Evolutionary conservation across 2,797 vertebrate genomes (phyloP).

Genomic region (Spea hammondii): DNA sequence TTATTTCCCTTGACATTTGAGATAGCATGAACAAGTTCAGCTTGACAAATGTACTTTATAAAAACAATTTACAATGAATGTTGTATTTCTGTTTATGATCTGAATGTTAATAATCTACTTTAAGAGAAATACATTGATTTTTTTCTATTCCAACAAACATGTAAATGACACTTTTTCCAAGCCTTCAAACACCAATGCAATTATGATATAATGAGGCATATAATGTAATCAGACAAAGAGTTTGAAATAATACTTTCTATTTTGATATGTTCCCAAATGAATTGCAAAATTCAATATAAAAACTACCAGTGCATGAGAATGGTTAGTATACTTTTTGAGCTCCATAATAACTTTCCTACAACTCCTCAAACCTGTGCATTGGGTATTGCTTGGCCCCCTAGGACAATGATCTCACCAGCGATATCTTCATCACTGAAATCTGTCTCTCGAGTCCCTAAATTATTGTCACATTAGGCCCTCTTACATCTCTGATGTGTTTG

Average conservation of each 20-base stretch:
- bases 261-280: constrained; percentile 34
- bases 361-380: not conserved
- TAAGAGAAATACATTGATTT: constrained; percentile 44
- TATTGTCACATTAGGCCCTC: no score
- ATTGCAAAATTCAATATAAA: constrained; percentile 32
- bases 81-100: constrained; percentile 44
- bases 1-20: constrained; percentile 49
- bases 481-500: no score
- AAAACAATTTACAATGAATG: constrained; percentile 40
- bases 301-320: constrained; percentile 30
- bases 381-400: not conserved
- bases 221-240: constrained; percentile 39
- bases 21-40: constrained; percentile 41
- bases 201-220: constrained; percentile 48
- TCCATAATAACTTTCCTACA: constrained; percentile 1
- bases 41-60: constrained; percentile 43
- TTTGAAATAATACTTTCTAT: constrained; percentile 34
- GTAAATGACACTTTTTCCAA: constrained; percentile 45
- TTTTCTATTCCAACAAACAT: constrained; percentile 44
- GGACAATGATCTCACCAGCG: not conserved
- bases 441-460: not conserved
- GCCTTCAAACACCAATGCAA: constrained; percentile 33
- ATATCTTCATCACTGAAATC: not conserved
- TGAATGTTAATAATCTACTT: constrained; percentile 42
- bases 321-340: constrained; percentile 20